A percentile compares a stretch with the other conserved stretches of the same genome.
phyloP scores from a whole-genome alignment of 2,888 invertebrate species.

The Eupeodes luniger region DNA sequence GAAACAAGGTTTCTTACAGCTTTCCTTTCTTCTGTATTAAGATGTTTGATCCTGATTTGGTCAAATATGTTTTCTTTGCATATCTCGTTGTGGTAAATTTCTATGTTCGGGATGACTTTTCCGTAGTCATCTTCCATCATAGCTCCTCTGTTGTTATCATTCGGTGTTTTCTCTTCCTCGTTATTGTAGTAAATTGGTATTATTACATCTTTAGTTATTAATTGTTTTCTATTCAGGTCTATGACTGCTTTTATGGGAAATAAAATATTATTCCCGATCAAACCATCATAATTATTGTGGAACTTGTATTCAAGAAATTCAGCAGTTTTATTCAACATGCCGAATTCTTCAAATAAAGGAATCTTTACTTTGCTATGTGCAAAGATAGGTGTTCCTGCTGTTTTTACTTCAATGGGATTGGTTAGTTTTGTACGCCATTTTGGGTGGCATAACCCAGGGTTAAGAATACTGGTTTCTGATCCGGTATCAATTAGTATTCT shows the following conservation, averaged over 20 bases:
- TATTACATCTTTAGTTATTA: neutral
- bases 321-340: neutral
- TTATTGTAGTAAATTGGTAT: conserved; percentile 5
- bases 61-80: too few species aligned
- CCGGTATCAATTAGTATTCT: conserved; percentile 3
- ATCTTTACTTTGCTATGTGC: conserved; percentile 1
- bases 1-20: neutral
- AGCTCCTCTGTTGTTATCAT: too few species aligned
- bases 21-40: neutral
- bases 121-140: too few species aligned
- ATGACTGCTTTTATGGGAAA: neutral
- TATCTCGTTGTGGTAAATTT: too few species aligned
- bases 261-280: neutral
- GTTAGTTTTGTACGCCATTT: conserved; percentile 1
- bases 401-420: neutral
- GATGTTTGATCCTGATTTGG: too few species aligned
- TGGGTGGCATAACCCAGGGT: neutral
- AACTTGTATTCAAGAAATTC: neutral
- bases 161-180: neutral
- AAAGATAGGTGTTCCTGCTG: conserved; percentile 1
- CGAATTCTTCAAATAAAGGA: neutral
- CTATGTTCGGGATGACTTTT: too few species aligned
- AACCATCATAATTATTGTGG: neutral
- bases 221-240: neutral
- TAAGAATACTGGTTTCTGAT: conserved; percentile 4